These are phyloP conservation scores for Trissoscelio sp. DNA, from an alignment of 2,888 invertebrate species.

Conservation along the genomic window DNA sequence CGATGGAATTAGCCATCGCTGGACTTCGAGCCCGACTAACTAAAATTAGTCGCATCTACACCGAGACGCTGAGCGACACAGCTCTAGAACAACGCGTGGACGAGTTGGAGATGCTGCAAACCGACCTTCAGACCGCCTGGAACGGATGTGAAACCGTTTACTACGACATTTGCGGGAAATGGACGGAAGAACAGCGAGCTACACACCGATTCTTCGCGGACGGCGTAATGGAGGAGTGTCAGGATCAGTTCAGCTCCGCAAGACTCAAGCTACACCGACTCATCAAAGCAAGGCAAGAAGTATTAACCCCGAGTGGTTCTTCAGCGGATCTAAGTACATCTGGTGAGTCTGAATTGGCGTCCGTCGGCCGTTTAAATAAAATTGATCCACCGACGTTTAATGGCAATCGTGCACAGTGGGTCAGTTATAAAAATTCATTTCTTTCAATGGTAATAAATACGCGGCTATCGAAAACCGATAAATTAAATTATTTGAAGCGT, in stretches of 20 bases:
- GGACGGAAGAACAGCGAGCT: no score
- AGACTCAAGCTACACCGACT: no score
- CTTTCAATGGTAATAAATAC: constrained; percentile 18
- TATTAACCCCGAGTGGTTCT: not conserved
- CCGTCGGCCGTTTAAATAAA: not conserved
- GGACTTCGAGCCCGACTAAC: not conserved
- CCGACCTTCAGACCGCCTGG: no score
- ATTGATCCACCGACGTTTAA: constrained; percentile 10
- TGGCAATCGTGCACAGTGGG: constrained; percentile 15
- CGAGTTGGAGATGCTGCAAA: no score
- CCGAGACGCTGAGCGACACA: no score
- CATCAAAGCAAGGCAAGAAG: not conserved
- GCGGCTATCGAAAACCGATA: not conserved
- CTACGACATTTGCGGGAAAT: no score
- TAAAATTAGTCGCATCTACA: no score
- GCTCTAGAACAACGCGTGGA: no score
- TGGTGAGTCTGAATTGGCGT: not conserved
- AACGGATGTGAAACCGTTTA: no score
- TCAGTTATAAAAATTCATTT: constrained; percentile 1
- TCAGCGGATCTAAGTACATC: not conserved
- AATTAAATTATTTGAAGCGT: constrained; percentile 13
- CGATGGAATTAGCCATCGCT: not conserved
- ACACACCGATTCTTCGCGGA: no score
- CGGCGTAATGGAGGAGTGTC: no score
- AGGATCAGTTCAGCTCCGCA: no score